phyloP scores from a whole-genome alignment of 2,797 vertebrate genomes.

The Sebastolobus alascanus region DNA sequence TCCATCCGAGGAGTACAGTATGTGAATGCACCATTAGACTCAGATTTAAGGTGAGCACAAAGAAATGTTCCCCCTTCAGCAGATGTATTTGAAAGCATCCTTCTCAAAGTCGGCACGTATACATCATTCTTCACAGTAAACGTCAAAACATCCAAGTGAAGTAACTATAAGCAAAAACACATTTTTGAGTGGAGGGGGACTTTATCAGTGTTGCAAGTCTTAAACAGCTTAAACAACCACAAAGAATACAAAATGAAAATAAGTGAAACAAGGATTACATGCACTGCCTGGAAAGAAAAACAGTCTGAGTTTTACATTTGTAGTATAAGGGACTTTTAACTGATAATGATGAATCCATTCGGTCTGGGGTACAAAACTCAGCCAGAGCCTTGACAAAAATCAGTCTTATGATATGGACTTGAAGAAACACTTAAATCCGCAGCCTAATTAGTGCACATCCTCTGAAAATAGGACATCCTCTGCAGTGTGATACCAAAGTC shows the following conservation, averaged over 20 bases:
- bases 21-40: not conserved
- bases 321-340: not conserved
- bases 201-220: not conserved
- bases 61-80: not conserved
- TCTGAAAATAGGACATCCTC: slow-evolving; percentile 63
- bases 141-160: not conserved
- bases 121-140: slow-evolving; percentile 7
- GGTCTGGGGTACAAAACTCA: slow-evolving; percentile 18
- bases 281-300: not conserved
- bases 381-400: slow-evolving; percentile 32
- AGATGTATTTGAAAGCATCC: not conserved
- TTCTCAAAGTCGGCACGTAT: not conserved
- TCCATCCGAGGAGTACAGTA: not conserved
- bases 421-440: slow-evolving; percentile 45
- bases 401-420: slow-evolving; percentile 40
- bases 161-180: not conserved
- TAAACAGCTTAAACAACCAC: not conserved
- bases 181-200: not conserved
- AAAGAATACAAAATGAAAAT: not conserved
- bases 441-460: slow-evolving; percentile 66
- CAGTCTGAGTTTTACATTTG: not conserved
- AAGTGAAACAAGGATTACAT: not conserved
- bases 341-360: slow-evolving; percentile 12
- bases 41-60: not conserved
- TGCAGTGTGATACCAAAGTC: slow-evolving; percentile 46